phyloP scores from a whole-genome alignment of 1,140 invertebrate genomes.

The Drosophila dunni region DNA sequence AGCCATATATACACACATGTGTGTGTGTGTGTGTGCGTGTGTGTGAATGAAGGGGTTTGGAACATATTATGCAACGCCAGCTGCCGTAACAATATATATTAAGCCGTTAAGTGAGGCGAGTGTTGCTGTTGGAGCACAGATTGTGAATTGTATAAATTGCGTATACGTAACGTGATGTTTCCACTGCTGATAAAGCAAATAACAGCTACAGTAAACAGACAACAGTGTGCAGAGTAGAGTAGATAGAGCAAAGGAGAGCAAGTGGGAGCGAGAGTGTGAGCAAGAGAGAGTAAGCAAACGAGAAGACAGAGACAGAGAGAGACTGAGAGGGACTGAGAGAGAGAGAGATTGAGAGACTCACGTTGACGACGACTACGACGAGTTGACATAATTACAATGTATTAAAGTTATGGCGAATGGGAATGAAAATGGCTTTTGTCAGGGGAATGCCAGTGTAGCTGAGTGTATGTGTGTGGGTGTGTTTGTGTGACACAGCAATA shows the following conservation, averaged over 20 bases:
- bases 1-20: not conserved
- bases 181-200: conserved; percentile 23
- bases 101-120: conserved; percentile 77
- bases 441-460: conserved; percentile 20
- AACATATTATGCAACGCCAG: conserved; percentile 66
- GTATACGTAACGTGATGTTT: conserved; percentile 60
- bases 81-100: conserved; percentile 81
- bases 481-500: conserved; percentile 13
- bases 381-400: conserved; percentile 78
- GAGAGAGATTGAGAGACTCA: not conserved
- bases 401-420: conserved; percentile 69
- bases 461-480: conserved; percentile 6
- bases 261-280: not conserved
- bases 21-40: conserved; percentile 32
- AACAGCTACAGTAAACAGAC: conserved; percentile 15
- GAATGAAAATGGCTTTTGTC: conserved; percentile 28
- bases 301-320: conserved; percentile 1
- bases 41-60: conserved; percentile 1
- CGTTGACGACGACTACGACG: conserved; percentile 25
- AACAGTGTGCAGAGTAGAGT: not conserved
- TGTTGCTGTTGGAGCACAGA: conserved; percentile 63
- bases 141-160: conserved; percentile 69
- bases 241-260: not conserved
- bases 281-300: not conserved
- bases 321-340: not conserved